Conservation (phyloP, 2,888 invertebrate species). For the Phortica magna region DNA sequence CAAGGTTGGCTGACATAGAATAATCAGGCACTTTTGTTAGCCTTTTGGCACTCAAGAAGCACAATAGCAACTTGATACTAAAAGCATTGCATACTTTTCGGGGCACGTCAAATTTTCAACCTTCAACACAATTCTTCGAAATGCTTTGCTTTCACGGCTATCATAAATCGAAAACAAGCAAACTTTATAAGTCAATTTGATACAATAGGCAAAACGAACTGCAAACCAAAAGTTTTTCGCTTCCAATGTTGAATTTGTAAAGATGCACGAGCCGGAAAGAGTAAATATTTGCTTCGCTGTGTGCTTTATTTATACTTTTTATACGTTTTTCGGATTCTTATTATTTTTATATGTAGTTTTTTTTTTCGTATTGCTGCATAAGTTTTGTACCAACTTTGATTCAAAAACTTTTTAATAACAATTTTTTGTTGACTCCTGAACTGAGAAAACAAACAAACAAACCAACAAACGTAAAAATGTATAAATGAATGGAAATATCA, state of each 20-base stretch:
- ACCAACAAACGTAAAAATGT: not conserved
- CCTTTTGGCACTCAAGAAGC: too few relatives aligned
- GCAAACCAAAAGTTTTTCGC: not conserved
- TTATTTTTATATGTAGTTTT: too few relatives aligned
- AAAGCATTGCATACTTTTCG: not conserved
- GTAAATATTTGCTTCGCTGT: not conserved
- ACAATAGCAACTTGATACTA: too few relatives aligned
- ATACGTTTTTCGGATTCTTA: too few relatives aligned
- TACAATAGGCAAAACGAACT: not conserved
- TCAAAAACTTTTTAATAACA: constrained; percentile 18
- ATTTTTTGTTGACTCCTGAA: constrained; percentile 3
- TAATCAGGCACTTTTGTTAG: too few relatives aligned
- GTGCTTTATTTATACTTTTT: too few relatives aligned
- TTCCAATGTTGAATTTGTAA: not conserved
- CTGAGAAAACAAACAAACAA: not conserved
- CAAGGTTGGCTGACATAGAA: too few relatives aligned
- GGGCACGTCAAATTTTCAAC: constrained; percentile 35
- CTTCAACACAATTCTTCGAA: not conserved
- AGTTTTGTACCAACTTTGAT: not conserved
- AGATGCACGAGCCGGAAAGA: not conserved
- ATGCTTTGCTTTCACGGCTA: not conserved
- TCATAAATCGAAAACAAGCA: not conserved
- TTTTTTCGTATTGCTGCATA: not conserved
- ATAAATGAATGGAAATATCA: not conserved
- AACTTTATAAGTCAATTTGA: constrained; percentile 1